Conservation (phyloP, 2,797 vertebrate genomes). For the Phoeniculus purpureus region DNA sequence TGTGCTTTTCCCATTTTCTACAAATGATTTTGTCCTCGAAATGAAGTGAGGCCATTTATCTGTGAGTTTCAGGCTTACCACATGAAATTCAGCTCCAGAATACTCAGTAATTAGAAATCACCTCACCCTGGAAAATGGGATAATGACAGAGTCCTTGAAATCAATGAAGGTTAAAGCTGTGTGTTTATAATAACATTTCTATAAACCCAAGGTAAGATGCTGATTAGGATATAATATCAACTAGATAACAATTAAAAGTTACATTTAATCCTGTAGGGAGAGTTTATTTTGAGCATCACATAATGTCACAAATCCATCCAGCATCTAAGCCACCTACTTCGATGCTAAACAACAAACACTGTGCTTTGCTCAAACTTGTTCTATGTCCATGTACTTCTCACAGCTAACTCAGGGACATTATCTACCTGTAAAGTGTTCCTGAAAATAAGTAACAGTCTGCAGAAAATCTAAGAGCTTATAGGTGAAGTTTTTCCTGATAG, state of each 20-base stretch:
- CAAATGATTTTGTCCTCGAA: conserved; percentile 28
- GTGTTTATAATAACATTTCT: conserved; percentile 66
- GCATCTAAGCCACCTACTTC: background rate
- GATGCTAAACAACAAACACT: background rate
- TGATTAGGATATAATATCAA: conserved; percentile 75
- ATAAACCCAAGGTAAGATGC: conserved; percentile 50
- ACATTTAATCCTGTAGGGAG: conserved; percentile 51
- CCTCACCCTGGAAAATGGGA: conserved; percentile 71
- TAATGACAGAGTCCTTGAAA: conserved; percentile 83
- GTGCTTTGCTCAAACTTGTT: background rate
- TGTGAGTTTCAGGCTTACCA: conserved; percentile 65
- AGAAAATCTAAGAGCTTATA: background rate
- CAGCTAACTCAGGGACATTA: background rate
- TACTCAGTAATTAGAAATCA: conserved; percentile 78
- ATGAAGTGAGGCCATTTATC: conserved; percentile 46
- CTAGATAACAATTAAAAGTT: conserved; percentile 68
- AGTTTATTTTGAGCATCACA: conserved; percentile 60
- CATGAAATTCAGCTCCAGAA: conserved; percentile 69
- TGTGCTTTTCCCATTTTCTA: conserved; percentile 16
- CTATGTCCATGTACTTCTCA: background rate
- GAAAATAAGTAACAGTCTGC: background rate
- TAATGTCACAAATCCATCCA: conserved; percentile 31
- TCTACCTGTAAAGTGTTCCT: background rate
- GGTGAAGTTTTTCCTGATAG: background rate
- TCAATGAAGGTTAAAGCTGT: conserved; percentile 78